Base-by-base conservation (phyloP, 1,140 invertebrate species). In the Aethina tumida region DNA sequence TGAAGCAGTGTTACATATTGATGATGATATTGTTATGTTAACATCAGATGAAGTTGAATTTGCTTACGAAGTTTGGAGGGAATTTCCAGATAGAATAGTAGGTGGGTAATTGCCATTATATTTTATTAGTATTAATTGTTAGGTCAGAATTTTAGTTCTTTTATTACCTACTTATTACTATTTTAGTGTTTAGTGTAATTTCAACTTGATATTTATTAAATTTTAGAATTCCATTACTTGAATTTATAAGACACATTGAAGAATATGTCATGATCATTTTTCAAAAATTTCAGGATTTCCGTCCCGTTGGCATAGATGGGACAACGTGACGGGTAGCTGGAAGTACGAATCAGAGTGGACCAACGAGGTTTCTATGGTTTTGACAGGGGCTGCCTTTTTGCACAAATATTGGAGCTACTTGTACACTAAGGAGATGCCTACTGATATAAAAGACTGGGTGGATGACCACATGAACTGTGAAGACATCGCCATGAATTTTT, bases 301-400 rank as follows among this genome's bases (percentile, higher is more conserved):
- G 21, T 90, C 87, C 7, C 68, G 90, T 17, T 81, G 86, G 33
- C 90, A 94, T 63, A 72, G 85, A 5, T 94, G 85, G 86, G 84
- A 92, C 60, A 92, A 92, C 64, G 64, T 66, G 0, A 90, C 84
- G 0, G 62, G 68, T 44, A 73, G 74, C 35, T 94, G 88, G 87
- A 83, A 79, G 42, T 95, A 94, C 58, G 86, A 93, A 65, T 91
- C 87, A 27, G 91, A 95, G 66, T 95, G 91, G 91, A 91, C 83
- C 1, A 94, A 92, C 65, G 78, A 90, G 59, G 84, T 93, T 38
- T 91, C 87, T 1, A 90, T 92, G 86, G 87, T 94, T 15, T 63
- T 94, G 12, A 94, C 89, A 0, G 90, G 89, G 15, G 88, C 86
- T n/a, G 87, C 89, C 22, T 93, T 93, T 65, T 84, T 92, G 60